Base-by-base conservation (phyloP, 2,113 vertebrate genomes). In the Cavia porcellus region DNA sequence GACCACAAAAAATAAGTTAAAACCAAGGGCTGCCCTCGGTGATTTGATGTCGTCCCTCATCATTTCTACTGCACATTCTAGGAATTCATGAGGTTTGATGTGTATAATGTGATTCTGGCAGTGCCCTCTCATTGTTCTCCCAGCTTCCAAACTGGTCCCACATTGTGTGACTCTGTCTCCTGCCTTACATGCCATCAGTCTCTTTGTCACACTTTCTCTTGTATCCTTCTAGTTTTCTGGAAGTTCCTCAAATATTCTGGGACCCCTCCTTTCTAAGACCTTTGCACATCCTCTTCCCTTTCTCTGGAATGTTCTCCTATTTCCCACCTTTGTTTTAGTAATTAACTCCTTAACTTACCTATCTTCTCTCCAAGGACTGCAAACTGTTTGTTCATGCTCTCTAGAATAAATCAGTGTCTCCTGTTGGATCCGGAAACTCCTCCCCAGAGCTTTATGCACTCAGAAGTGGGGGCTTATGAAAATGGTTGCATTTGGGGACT, bases 41-140 rank as follows among this genome's bases (percentile, higher is more conserved):
- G 50, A 24, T 52, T 14, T 47, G 42, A 87, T 85, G 66, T 50
- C 77, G 50, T 89, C 61, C 86, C 30, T n/a, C n/a, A 17, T 62
- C 25, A 86, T 19, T 81, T 81, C n/a, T n/a, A 52, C 35, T 2
- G 5, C 50, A 79, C 7, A 35, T 57, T 70, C 35, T 85, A 35
- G 85, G 62, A 81, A 64, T 61, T 72, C 55, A 32, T 19, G n/a
- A 28, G 3, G 5, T 42, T 61, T 20, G 3, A 10, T 30, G 30
- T 3, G 25, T 7, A 8, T 3, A 15, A 17, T 24, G 38, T 42
- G 3, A 7, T 32, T 42, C 70, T 50, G 17, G n/a, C 28, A 4
- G 0, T 20, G 9, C 3, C 14, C 5, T 84, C 17, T 57, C 20
- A 3, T 13, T 42, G 1, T n/a, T n/a, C 22, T 50, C 15, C 4